A percentile compares a stretch with the other conserved stretches of the same genome.
phyloP scores from a whole-genome alignment of 2,888 invertebrate genomes.

The Drosophila percnosoma region DNA sequence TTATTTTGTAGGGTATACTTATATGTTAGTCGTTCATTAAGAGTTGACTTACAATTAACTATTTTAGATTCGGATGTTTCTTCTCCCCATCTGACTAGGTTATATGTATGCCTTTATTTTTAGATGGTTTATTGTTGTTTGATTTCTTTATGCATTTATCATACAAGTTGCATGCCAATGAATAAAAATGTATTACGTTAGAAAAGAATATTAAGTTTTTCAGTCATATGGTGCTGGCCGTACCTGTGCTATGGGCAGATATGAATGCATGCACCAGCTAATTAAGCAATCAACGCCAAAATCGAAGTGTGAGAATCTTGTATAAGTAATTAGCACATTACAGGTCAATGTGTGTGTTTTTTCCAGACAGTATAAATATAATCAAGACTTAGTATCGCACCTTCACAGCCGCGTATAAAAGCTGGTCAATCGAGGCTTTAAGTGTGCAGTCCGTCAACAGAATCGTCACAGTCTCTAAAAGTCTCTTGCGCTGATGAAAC shows the following conservation, averaged over 20 bases:
- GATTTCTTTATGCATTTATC: conserved; percentile 21
- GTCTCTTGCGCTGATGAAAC: conserved; percentile 19
- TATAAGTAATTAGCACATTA: conserved; percentile 69
- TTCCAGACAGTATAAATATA: conserved; percentile 59
- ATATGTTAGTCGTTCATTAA: conserved; percentile 70
- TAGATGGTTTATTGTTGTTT: conserved; percentile 40
- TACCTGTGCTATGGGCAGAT: not conserved
- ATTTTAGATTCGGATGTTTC: conserved; percentile 40
- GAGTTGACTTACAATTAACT: conserved; percentile 54
- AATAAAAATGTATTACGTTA: not conserved
- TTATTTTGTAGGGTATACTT: conserved; percentile 3
- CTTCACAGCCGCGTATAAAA: conserved; percentile 57
- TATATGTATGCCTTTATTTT: conserved; percentile 59
- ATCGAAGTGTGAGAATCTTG: conserved; percentile 75
- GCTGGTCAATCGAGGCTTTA: conserved; percentile 53
- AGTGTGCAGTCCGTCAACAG: conserved; percentile 52
- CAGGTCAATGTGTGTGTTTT: conserved; percentile 15
- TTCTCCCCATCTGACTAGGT: conserved; percentile 34
- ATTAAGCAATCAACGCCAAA: conserved; percentile 35
- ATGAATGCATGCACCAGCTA: conserved; percentile 32
- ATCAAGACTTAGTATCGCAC: conserved; percentile 61
- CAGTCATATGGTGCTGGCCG: not conserved
- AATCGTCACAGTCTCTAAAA: conserved; percentile 33
- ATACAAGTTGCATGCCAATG: conserved; percentile 16
- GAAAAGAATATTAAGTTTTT: not conserved